These are phyloP conservation scores for Eulemur macaco DNA, from an alignment of 2,113 vertebrate species.

Conservation along the genomic window DNA sequence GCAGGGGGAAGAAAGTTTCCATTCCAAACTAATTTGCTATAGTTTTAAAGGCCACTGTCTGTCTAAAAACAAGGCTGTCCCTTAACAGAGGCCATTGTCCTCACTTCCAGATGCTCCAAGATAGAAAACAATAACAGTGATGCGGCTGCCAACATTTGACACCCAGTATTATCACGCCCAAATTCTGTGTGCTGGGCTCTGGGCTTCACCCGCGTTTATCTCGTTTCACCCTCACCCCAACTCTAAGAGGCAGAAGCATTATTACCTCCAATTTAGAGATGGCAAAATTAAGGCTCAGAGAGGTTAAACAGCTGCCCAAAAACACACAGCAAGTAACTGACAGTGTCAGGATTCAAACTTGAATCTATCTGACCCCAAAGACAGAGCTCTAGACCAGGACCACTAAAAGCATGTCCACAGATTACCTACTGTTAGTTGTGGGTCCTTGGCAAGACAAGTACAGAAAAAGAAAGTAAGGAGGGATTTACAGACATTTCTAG, in stretches of 20 bases:
- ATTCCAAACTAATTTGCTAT: not conserved
- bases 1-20: not conserved
- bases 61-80: not conserved
- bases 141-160: not conserved
- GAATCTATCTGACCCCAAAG: not conserved
- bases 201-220: not conserved
- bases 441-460: not conserved
- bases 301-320: not conserved
- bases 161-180: not conserved
- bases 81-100: not conserved
- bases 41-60: not conserved
- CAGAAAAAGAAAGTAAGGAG: not conserved
- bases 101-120: constrained; percentile 7
- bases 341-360: not conserved
- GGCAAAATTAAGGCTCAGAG: constrained; percentile 4
- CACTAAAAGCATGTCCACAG: not conserved
- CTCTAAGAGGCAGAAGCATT: not conserved
- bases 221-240: not conserved
- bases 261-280: not conserved
- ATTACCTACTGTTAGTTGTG: not conserved
- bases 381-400: not conserved
- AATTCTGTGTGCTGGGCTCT: not conserved
- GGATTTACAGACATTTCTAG: not conserved
- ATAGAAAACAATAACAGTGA: not conserved
- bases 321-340: not conserved